phyloP scores from a whole-genome alignment of 2,797 vertebrate genomes.

The Euthynnus affinis region DNA sequence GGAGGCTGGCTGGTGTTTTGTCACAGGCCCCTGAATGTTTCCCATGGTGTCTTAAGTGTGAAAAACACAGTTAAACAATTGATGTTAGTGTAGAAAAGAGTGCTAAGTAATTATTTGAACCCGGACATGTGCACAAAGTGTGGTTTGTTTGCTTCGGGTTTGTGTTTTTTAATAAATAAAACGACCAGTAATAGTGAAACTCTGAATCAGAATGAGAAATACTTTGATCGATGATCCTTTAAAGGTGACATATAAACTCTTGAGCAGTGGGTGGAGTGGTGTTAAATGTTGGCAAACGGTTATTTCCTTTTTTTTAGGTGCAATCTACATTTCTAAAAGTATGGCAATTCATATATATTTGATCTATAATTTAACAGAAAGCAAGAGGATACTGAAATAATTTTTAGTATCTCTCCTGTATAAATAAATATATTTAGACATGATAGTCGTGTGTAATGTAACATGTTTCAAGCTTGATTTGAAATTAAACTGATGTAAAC shows the following conservation, averaged over 20 bases:
- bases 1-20: conserved; percentile 18
- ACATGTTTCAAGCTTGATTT: not conserved
- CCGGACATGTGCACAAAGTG: conserved; percentile 8
- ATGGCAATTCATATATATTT: not conserved
- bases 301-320: conserved; percentile 45
- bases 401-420: not conserved
- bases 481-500: not conserved
- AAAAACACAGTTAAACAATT: conserved; percentile 20
- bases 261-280: conserved; percentile 62
- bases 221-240: conserved; percentile 72
- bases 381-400: not conserved
- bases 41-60: not conserved
- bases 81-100: not conserved
- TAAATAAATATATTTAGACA: not conserved
- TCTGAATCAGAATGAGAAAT: conserved; percentile 73
- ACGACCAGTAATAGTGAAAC: conserved; percentile 75
- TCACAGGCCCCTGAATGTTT: conserved; percentile 60
- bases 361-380: not conserved
- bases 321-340: conserved; percentile 30
- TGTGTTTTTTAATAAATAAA: conserved; percentile 75
- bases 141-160: conserved; percentile 50
- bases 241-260: conserved; percentile 67
- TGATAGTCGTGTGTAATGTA: not conserved
- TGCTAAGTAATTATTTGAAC: conserved; percentile 53
- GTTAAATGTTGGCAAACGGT: conserved; percentile 60